Base-by-base conservation (phyloP, 2,113 vertebrate genomes). In the Hepsetus odoe region DNA sequence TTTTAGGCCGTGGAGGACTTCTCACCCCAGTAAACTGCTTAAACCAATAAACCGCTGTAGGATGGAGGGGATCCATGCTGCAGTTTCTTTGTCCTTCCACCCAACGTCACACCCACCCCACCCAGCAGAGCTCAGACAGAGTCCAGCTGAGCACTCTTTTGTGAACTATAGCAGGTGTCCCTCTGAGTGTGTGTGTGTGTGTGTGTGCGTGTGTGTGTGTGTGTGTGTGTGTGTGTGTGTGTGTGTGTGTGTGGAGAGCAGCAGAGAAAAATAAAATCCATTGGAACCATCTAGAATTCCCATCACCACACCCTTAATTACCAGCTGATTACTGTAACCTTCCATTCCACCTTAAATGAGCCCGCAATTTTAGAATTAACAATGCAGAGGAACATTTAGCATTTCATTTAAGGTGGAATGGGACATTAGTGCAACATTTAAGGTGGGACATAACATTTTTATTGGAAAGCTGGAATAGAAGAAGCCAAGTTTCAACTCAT, bases 51-150 rank as follows among this genome's bases (percentile, higher is more conserved):
- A 38, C 70, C 76, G 80, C 66, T 65, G 74, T 62, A 59, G 77
- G 62, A 53, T 51, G 40, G 68, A 74, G 42, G 16, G 22, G 64
- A 24, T 78, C 38, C 72, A 24, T 38, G 67, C 71, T 67, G 77
- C 46, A 14, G 69, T 53, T 67, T 49, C 80, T 73, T 87, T 80
- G 65, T 18, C 3, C 16, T 66, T 40, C 14, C 66, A 56, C 61
- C 59, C 77, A 33, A 85, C 79, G 88, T 91, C 91, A 92, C 91
- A 35, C 91, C 91, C 90, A 83, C 9, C 58, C 81, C 46, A 33
- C 62, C n/a, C 28, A 64, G 64, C 68, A 77, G 56, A 65, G 24
- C 20, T 71, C 14, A 58, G 64, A 56, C n/a, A 32, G 24, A 68
- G 38, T 32, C 16, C 26, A 30, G 35, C 26, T 62, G 33, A 53